Conservation (phyloP, 2,888 invertebrate species). For the Leucozona laternaria region DNA sequence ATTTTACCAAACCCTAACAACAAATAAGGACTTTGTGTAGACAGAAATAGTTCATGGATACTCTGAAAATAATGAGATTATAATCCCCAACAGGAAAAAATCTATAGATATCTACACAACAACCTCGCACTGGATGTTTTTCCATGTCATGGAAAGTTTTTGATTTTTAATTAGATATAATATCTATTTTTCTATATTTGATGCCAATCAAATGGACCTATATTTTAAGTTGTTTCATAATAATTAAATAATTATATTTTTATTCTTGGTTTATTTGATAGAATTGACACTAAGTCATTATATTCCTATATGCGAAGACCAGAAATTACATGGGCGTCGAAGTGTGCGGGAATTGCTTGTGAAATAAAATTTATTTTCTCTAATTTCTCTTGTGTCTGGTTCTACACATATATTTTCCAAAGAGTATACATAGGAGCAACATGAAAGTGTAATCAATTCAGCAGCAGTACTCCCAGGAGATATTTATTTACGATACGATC, state of each 20-base stretch:
- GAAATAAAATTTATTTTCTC: conserved; percentile 43
- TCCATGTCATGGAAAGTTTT: conserved; percentile 1
- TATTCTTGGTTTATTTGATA: conserved; percentile 8
- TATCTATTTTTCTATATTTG: not conserved
- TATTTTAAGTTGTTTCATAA: conserved; percentile 45
- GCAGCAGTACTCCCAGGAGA: conserved; percentile 21
- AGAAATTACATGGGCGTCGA: conserved; percentile 35
- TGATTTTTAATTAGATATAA: conserved; percentile 39
- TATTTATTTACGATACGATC: conserved; percentile 38
- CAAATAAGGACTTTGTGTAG: not conserved
- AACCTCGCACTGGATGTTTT: not conserved
- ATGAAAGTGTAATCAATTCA: conserved; percentile 42
- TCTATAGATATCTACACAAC: conserved; percentile 2
- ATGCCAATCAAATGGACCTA: conserved; percentile 16
- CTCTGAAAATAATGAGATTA: conserved; percentile 23
- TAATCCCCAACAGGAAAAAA: conserved; percentile 2
- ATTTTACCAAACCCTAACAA: conserved; percentile 30
- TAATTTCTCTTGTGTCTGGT: conserved; percentile 6
- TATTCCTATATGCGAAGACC: not conserved
- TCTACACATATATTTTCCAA: not conserved
- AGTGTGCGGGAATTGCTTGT: conserved; percentile 15
- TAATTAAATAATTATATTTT: conserved; percentile 32
- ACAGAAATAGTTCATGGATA: conserved; percentile 54
- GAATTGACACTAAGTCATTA: conserved; percentile 30
- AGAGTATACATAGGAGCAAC: not conserved